These are phyloP conservation scores for Drosophila anomalata DNA, from an alignment of 2,888 invertebrate genomes.

Conservation along the genomic window DNA sequence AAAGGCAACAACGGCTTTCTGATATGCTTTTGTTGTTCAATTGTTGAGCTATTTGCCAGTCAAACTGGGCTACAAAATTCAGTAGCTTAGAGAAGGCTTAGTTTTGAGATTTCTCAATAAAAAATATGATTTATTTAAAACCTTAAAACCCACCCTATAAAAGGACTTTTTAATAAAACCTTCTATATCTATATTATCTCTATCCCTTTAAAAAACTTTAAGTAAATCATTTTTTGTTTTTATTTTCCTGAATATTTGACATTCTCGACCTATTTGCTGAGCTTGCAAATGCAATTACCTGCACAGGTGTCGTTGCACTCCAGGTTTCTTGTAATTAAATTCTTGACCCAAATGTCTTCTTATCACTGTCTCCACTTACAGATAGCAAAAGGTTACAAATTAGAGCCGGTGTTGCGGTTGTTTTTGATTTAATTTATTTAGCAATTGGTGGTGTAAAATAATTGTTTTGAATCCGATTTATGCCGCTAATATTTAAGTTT, in stretches of 20 bases:
- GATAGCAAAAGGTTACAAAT: constrained; percentile 30
- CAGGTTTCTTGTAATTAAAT: constrained; percentile 39
- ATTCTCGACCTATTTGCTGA: constrained; percentile 7
- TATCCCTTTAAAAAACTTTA: neutral
- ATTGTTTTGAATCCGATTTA: neutral
- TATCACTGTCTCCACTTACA: constrained; percentile 28
- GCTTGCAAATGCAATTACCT: constrained; percentile 33
- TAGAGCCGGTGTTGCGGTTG: neutral
- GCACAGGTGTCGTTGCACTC: constrained; percentile 27
- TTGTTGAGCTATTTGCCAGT: constrained; percentile 14
- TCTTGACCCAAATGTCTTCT: constrained; percentile 62
- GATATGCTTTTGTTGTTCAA: constrained; percentile 41
- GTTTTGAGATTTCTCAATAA: neutral
- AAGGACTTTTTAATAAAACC: neutral
- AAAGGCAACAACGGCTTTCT: constrained; percentile 34
- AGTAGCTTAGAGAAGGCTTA: too few species aligned
- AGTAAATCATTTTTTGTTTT: neutral
- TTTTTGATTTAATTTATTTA: constrained; percentile 23
- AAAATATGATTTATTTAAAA: neutral
- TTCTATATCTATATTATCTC: neutral
- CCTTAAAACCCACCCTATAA: neutral
- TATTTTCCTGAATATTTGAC: neutral
- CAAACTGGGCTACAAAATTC: constrained; percentile 49
- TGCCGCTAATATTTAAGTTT: constrained; percentile 6
- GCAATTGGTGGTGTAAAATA: neutral